A percentile compares a stretch with the other conserved stretches of the same genome.
phyloP scores from a whole-genome alignment of 1,140 invertebrate genomes.

The Andrena cerasifolii region DNA sequence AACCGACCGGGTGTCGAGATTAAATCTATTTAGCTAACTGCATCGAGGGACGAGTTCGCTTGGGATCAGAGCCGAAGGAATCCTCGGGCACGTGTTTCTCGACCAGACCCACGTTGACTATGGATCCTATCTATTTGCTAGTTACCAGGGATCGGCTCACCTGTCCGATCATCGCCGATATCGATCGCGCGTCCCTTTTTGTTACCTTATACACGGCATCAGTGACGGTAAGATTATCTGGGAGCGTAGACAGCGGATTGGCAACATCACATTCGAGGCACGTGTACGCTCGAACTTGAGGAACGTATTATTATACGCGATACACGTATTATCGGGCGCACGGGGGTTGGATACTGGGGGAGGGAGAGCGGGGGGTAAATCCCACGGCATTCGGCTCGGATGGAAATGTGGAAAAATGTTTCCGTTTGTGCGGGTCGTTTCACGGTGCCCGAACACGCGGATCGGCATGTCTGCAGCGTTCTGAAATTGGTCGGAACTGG shows the following conservation, averaged over 20 bases:
- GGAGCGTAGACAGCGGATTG: neutral
- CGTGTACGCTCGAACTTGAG: slow-evolving; percentile 1
- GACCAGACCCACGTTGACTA: too few species aligned
- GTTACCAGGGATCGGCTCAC: neutral
- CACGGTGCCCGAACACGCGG: neutral
- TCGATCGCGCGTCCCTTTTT: slow-evolving; percentile 6
- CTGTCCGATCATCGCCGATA: neutral
- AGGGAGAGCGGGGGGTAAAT: slow-evolving; percentile 2
- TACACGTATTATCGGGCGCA: neutral
- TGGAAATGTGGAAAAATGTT: slow-evolving; percentile 28
- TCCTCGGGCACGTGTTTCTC: neutral
- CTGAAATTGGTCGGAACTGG: slow-evolving; percentile 13
- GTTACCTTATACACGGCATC: slow-evolving; percentile 1
- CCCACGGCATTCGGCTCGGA: neutral
- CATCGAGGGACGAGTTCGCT: neutral
- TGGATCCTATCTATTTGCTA: neutral
- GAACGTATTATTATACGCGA: slow-evolving; percentile 30
- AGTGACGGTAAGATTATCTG: slow-evolving; percentile 9
- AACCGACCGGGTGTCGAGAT: neutral
- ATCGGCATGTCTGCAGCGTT: too few species aligned
- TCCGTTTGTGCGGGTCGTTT: slow-evolving; percentile 8
- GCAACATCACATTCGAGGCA: neutral
- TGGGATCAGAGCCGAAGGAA: neutral
- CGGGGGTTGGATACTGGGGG: too few species aligned
- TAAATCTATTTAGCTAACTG: slow-evolving; percentile 3